A percentile compares a stretch with the other conserved stretches of the same genome.
phyloP scores from a whole-genome alignment of 1,140 invertebrate species.

The Stegodyphus mimosarum region DNA sequence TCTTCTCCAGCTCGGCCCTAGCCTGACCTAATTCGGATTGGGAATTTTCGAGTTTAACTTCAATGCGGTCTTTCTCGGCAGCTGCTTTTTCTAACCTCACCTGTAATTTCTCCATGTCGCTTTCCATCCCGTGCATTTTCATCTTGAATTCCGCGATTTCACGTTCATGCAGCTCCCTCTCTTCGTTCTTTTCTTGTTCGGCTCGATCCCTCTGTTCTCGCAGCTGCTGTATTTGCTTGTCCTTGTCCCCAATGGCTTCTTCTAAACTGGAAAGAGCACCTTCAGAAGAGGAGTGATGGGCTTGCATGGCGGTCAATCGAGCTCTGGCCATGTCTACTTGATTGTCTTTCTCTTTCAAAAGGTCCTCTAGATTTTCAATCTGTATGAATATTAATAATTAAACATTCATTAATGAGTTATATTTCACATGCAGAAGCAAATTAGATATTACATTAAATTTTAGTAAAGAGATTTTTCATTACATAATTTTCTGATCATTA shows the following conservation, averaged over 20 bases:
- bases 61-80: slow-evolving; percentile 88
- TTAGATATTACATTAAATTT: too few species aligned
- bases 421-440: too few species aligned
- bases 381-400: slow-evolving; percentile 70
- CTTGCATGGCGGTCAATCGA: slow-evolving; percentile 85
- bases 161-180: slow-evolving; percentile 91
- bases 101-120: slow-evolving; percentile 89
- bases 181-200: slow-evolving; percentile 96
- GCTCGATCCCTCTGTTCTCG: slow-evolving; percentile 91
- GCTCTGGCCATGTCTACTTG: slow-evolving; percentile 95
- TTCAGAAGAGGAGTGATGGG: slow-evolving; percentile 91
- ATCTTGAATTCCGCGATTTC: slow-evolving; percentile 95
- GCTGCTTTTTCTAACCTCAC: slow-evolving; percentile 86
- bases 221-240: slow-evolving; percentile 93
- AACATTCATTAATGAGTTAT: too few species aligned
- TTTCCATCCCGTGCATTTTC: slow-evolving; percentile 89
- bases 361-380: slow-evolving; percentile 96
- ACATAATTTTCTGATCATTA: too few species aligned
- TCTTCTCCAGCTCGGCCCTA: slow-evolving; percentile 91
- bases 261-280: slow-evolving; percentile 91
- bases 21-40: slow-evolving; percentile 93
- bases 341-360: slow-evolving; percentile 97
- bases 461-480: too few species aligned
- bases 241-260: slow-evolving; percentile 95
- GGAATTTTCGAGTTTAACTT: slow-evolving; percentile 89